These are phyloP conservation scores for Stenolophus ochropezus DNA, from an alignment of 2,888 invertebrate genomes.

Conservation along the genomic window DNA sequence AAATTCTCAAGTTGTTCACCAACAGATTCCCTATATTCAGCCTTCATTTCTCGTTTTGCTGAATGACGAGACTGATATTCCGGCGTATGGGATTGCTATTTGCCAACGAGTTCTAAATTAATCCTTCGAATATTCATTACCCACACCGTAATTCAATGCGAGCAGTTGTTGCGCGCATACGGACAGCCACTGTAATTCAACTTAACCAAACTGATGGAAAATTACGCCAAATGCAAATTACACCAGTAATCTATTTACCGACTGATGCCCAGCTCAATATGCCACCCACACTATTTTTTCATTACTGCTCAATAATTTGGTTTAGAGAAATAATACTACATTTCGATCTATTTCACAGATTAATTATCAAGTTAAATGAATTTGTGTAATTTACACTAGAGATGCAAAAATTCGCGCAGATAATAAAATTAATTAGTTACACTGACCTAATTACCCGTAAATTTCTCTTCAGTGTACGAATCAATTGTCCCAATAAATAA, in stretches of 20 bases:
- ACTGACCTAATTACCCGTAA: too few relatives aligned
- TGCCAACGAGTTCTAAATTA: conserved; percentile 31
- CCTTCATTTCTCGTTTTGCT: conserved; percentile 10
- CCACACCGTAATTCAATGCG: conserved; percentile 43
- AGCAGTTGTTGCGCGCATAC: conserved; percentile 27
- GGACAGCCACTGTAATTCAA: conserved; percentile 43
- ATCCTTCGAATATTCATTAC: conserved; percentile 50
- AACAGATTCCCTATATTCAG: neutral
- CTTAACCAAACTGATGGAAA: conserved; percentile 46
- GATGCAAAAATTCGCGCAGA: neutral
- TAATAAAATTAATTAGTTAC: neutral
- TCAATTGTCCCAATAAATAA: too few relatives aligned
- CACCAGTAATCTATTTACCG: conserved; percentile 26
- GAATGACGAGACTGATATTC: conserved; percentile 17
- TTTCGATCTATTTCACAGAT: neutral
- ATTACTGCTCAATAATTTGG: neutral
- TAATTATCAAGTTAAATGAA: conserved; percentile 4
- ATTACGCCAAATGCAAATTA: conserved; percentile 50
- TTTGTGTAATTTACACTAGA: neutral
- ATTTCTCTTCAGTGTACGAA: too few relatives aligned
- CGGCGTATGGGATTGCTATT: neutral
- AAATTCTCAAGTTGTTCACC: neutral
- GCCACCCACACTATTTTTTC: conserved; percentile 4
- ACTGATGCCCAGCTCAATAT: conserved; percentile 14
- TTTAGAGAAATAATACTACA: neutral